These are phyloP conservation scores for Notoglanidium macrostoma DNA, from an alignment of 2,797 vertebrate species.

Conservation along the genomic window DNA sequence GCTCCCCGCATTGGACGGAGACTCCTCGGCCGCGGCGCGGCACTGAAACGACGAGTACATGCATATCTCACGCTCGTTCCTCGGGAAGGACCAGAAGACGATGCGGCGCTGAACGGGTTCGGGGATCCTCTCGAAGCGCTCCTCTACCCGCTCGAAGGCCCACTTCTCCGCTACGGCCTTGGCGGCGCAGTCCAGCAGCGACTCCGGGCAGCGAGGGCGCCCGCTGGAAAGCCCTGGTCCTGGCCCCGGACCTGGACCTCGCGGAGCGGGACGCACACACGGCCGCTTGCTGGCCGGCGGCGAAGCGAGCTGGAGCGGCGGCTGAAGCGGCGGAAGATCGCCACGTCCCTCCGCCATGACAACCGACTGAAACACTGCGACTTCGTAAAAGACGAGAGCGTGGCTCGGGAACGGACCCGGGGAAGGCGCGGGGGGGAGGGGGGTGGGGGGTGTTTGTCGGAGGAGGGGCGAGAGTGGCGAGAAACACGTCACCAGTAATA, in stretches of 20 bases:
- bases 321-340: slow-evolving; percentile 83
- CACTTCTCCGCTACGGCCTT: slow-evolving; percentile 96
- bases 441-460: background rate
- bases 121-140: slow-evolving; percentile 96
- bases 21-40: slow-evolving; percentile 82
- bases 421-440: background rate
- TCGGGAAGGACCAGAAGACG: slow-evolving; percentile 97
- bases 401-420: slow-evolving; percentile 58
- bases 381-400: slow-evolving; percentile 61
- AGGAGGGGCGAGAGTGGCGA: slow-evolving; percentile 48
- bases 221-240: slow-evolving; percentile 75
- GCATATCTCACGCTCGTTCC: slow-evolving; percentile 96
- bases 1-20: slow-evolving; percentile 65
- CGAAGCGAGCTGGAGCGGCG: slow-evolving; percentile 72
- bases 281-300: slow-evolving; percentile 85
- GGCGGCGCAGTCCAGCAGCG: slow-evolving; percentile 92
- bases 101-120: slow-evolving; percentile 97
- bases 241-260: slow-evolving; percentile 79
- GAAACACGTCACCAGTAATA: slow-evolving; percentile 71
- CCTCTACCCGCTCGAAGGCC: slow-evolving; percentile 96
- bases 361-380: slow-evolving; percentile 78
- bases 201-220: slow-evolving; percentile 84
- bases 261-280: slow-evolving; percentile 84
- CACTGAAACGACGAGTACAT: slow-evolving; percentile 98
- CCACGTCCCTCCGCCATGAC: slow-evolving; percentile 96